Evolutionary conservation across 2,888 invertebrate species (phyloP), one percentile per base, ranked within the genome.

Genomic region (Apodemia zela): DNA sequence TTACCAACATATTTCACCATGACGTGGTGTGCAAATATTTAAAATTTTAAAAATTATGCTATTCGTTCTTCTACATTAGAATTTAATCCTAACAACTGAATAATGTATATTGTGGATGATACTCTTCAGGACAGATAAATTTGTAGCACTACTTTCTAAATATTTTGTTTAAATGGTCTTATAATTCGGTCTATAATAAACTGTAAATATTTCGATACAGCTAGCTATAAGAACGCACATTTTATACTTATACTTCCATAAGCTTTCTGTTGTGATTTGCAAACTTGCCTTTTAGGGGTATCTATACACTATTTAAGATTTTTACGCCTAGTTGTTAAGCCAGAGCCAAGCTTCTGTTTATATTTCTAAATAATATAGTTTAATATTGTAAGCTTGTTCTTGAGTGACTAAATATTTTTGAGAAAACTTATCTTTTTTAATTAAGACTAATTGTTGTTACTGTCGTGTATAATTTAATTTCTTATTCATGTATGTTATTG

Each of bases 211-310:
- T 70, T 67, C 67, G 33, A 63, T 62, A 62, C 54, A 63, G 33
- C 69, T 80, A 79, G 77, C 68, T 68, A n/a, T 85, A 86, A 84
- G 84, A 75, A 78, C 80, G 87, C 87, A 88, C 87, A 84, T 78
- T 76, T 71, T n/a, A n/a, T 73, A 73, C 75, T 77, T 38, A 38
- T 38, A 78, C 77, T 82, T 35, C 69, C 59, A 29, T 69, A 78
- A 77, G 82, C 88, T 89, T 88, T 71, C 76, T 82, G 80, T 84
- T 77, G 89, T 90, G 87, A 88, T 87, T 90, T 88, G 89, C 89
- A 82, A 71, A 72, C 87, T 86, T 80, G 87, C 87, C 89, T 89
- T 89, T 76, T 82, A 83, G 80, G 76, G 69, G 79, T 79, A 81
- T 75, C 81, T 78, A 73, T 77, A 78, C 42, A 45, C 77, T 73